Evolutionary conservation across 2,113 vertebrate genomes (phyloP), one percentile per base, ranked within the genome.

Genomic region (Chaetorhynchus papuensis): DNA sequence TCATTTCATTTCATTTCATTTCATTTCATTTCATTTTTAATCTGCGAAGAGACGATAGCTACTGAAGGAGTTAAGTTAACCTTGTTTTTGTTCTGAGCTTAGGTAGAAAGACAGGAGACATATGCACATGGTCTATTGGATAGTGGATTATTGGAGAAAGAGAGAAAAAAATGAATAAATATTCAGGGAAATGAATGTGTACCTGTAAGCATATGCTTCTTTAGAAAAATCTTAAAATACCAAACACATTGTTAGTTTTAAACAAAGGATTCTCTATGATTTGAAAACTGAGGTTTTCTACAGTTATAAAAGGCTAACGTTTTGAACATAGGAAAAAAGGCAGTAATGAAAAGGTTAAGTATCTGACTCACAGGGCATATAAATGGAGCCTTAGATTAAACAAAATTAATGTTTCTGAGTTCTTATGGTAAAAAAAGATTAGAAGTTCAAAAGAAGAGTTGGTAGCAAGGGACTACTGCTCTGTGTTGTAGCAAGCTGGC

Each of bases 61-160:
- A 8, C 24, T 72, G 41, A 53, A 68, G 26, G 21, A 83, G 35
- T 75, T 75, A 37, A 64, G 44, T 63, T 11, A 63, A 60, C 47
- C 21, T 20, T 60, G 6, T 0, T 76, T 76, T 76, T 60, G 13
- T 83, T 89, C 45, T 37, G n/a, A 59, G 5, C 3, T 95, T 24
- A 57, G 16, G 8, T 35, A 53, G 45, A 60, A 83, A 60, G 10
- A 57, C 2, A 8, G 10, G 13, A 69, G 27, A 60, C 8, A 88
- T 11, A 22, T 44, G 27, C 8, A 21, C 2, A 4, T 45, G 6
- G 0, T 60, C 49, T 65, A 0, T 77, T 72, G 17, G 5, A 4
- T 44, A 80, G 45, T 17, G 13, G 1, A 18, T 66, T 74, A 37
- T 2, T 70, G 28, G 26, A 57, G 44, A 65, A 50, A 56, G 7